These are phyloP conservation scores for Onchidella celtica DNA, from an alignment of 2,888 invertebrate genomes.

Conservation along the genomic window DNA sequence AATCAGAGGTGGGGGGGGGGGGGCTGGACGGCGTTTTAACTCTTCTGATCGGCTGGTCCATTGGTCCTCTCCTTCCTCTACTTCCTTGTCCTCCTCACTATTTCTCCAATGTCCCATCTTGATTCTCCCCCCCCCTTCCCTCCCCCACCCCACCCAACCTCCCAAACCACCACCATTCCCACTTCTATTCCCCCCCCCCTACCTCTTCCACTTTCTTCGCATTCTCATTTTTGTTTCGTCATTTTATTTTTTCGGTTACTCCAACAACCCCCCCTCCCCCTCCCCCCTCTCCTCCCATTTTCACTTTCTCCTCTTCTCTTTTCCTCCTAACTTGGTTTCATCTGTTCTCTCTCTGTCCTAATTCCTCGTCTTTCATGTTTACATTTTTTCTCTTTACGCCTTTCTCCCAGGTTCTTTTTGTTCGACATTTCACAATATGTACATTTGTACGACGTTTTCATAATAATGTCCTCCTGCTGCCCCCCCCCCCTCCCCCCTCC, in stretches of 20 bases:
- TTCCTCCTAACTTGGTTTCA: not conserved
- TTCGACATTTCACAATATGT: no score
- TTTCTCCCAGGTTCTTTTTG: not conserved
- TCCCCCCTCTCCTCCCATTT: not conserved
- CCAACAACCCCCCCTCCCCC: not conserved
- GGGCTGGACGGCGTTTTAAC: no score
- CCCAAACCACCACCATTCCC: not conserved
- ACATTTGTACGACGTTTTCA: no score
- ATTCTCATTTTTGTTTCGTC: not conserved
- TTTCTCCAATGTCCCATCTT: no score
- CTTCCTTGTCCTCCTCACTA: no score
- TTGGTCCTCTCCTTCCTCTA: no score
- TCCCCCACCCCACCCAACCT: not conserved
- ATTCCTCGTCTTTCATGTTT: not conserved
- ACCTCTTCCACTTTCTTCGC: not conserved
- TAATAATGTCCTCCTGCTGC: not conserved
- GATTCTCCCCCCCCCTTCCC: not conserved
- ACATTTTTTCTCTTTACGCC: not conserved
- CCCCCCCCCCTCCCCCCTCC: not conserved
- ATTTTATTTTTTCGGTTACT: not conserved
- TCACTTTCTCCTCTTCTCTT: not conserved
- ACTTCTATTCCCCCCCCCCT: not conserved
- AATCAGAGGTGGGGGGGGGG: no score
- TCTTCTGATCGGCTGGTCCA: no score
- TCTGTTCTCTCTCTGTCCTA: not conserved